Evolutionary conservation across 2,113 vertebrate species (phyloP).

Genomic region (Eudyptes chrysolophus): DNA sequence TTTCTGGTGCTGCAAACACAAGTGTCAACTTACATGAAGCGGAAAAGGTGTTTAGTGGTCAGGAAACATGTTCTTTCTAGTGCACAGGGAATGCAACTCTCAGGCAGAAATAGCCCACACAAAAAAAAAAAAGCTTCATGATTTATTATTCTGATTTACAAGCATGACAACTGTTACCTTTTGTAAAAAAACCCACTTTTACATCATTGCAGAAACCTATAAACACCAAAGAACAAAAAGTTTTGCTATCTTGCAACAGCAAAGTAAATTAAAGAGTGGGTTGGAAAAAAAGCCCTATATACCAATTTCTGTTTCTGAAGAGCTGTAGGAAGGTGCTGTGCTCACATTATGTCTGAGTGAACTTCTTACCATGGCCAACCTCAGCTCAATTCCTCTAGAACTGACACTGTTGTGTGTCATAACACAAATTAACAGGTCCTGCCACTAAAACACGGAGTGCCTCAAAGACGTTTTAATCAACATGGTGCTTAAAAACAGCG

Average conservation of each 20-base stretch:
- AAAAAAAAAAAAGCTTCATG: neutral
- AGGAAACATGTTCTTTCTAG: conserved; percentile 49
- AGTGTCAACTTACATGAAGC: conserved; percentile 60
- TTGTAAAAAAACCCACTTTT: neutral
- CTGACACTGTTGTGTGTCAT: rapidly evolving
- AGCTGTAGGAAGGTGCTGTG: neutral
- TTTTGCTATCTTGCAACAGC: neutral
- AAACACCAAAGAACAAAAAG: neutral
- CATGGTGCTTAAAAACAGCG: neutral
- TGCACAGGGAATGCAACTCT: conserved; percentile 25
- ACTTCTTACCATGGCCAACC: neutral
- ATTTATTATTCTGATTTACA: conserved; percentile 48
- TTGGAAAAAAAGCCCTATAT: neutral
- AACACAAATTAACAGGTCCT: neutral
- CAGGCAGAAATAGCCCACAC: neutral
- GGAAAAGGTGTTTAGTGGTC: conserved; percentile 60
- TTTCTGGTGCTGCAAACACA: conserved; percentile 35
- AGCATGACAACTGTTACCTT: neutral
- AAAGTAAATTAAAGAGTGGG: neutral
- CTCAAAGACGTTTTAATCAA: neutral
- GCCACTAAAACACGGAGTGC: neutral
- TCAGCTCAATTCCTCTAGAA: neutral
- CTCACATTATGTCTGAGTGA: neutral
- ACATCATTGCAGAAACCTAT: neutral
- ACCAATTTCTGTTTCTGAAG: neutral